Conservation (phyloP, 1,140 invertebrate species). For the Sinonovacula constricta region DNA sequence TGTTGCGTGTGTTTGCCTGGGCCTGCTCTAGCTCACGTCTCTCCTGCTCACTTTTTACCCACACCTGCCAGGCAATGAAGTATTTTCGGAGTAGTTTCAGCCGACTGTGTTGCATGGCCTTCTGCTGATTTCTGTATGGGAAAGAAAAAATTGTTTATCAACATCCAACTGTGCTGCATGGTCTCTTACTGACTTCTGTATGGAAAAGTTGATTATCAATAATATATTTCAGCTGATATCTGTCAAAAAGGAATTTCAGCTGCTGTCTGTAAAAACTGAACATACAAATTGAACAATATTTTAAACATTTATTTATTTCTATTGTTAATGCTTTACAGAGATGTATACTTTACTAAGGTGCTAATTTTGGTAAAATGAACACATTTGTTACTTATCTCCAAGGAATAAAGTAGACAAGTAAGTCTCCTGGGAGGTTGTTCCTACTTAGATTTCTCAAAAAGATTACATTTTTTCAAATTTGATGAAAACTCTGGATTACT, state of each 20-base stretch:
- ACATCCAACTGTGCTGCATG: constrained; percentile 60
- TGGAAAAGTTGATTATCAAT: constrained; percentile 11
- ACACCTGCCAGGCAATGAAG: constrained; percentile 71
- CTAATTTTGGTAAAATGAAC: too few relatives aligned
- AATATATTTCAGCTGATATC: neutral
- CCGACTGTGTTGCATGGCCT: constrained; percentile 67
- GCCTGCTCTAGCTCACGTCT: constrained; percentile 61
- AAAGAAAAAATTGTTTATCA: constrained; percentile 5
- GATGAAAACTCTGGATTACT: too few relatives aligned
- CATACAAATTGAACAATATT: neutral
- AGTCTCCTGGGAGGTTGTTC: too few relatives aligned
- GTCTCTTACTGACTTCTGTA: constrained; percentile 69
- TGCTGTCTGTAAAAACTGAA: neutral
- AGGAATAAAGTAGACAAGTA: too few relatives aligned
- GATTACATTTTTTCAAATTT: too few relatives aligned
- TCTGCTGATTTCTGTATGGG: constrained; percentile 65
- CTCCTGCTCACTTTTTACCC: constrained; percentile 64
- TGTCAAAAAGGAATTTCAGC: neutral
- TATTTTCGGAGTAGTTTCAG: constrained; percentile 62
- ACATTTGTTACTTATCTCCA: too few relatives aligned
- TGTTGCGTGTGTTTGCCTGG: constrained; percentile 69
- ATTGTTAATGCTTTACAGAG: too few relatives aligned
- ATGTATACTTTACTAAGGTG: too few relatives aligned
- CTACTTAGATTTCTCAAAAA: too few relatives aligned
- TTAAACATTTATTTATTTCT: too few relatives aligned